These are phyloP conservation scores for Gnathonemus longibarbis DNA, from an alignment of 2,113 vertebrate genomes.

Conservation along the genomic window DNA sequence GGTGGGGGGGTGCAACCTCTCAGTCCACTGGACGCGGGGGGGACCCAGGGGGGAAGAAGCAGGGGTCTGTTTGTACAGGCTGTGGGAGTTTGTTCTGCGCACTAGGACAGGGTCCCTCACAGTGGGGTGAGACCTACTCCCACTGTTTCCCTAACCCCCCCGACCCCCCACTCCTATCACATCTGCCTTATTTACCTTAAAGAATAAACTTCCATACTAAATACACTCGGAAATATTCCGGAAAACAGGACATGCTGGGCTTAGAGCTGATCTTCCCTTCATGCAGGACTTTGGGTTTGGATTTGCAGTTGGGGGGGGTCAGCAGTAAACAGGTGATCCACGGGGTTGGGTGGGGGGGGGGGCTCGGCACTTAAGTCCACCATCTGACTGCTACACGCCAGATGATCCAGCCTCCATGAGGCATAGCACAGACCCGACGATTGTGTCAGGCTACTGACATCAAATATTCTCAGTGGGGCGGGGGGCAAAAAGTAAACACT, in stretches of 20 bases:
- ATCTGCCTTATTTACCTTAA: background rate
- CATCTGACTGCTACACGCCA: background rate
- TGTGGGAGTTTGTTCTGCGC: constrained; percentile 9
- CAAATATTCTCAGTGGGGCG: background rate
- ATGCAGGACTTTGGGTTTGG: background rate
- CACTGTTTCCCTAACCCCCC: background rate
- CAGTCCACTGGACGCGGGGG: background rate
- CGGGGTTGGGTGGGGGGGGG: background rate
- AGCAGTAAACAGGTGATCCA: background rate
- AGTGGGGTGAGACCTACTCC: background rate
- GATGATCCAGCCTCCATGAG: background rate
- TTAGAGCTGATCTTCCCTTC: background rate
- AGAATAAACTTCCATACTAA: background rate
- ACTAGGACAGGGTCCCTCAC: background rate
- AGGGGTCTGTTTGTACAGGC: constrained; percentile 16
- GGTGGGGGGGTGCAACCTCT: background rate
- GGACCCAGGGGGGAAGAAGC: too few relatives aligned
- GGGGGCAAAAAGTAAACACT: background rate
- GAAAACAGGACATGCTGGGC: background rate
- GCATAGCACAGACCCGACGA: background rate
- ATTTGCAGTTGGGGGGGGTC: background rate
- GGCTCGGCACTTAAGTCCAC: background rate
- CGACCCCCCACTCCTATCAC: background rate
- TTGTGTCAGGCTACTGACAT: background rate
- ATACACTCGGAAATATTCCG: background rate